Percentiles rank a stretch among this genome's conserved stretches.
Evolutionary conservation across 2,888 invertebrate genomes (phyloP).

Genomic region (Nycteola revayana): DNA sequence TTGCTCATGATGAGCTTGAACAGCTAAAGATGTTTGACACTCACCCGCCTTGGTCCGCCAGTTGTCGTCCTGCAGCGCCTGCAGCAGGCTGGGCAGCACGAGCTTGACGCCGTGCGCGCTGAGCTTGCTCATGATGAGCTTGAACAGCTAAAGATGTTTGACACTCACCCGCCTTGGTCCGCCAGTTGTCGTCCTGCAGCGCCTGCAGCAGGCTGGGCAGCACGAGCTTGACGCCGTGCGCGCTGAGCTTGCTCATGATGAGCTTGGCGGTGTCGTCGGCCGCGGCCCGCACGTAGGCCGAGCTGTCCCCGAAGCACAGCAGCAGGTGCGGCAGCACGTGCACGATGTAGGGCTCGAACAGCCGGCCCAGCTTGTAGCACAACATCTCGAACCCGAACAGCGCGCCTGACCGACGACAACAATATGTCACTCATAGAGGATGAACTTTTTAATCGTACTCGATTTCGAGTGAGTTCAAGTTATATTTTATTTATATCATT

Average conservation of each 20-base stretch:
- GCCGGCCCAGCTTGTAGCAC: constrained; percentile 95
- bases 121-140: constrained; percentile 96
- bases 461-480: no score
- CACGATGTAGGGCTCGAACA: constrained; percentile 99
- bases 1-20: no score
- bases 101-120: constrained; percentile 99
- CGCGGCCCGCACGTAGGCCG: constrained; percentile 96
- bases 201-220: constrained; percentile 96
- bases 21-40: no score
- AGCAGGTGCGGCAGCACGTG: constrained; percentile 97
- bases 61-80: constrained; percentile 97
- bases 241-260: constrained; percentile 96
- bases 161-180: constrained; percentile 94
- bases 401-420: constrained; percentile 90
- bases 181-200: constrained; percentile 98
- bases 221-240: constrained; percentile 98
- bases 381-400: constrained; percentile 99
- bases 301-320: constrained; percentile 97
- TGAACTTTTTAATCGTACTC: no score
- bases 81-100: constrained; percentile 95
- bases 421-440: no score
- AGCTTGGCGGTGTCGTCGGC: constrained; percentile 98
- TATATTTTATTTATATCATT: no score
- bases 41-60: constrained; percentile 98
- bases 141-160: constrained; percentile 90